Base-by-base conservation (phyloP, 2,888 invertebrate genomes). In the Drosophila koepferae region DNA sequence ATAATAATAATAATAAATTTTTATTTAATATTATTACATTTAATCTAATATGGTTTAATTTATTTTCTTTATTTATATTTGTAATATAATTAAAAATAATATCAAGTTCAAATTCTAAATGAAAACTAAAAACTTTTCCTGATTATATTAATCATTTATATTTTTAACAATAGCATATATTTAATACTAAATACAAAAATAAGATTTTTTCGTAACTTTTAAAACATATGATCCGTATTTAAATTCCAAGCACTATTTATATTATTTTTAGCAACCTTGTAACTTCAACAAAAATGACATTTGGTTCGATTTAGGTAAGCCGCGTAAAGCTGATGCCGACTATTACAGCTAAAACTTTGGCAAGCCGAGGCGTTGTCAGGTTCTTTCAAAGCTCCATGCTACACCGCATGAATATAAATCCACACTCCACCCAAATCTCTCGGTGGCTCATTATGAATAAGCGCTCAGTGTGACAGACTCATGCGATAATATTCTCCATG, bases 361-460 rank as follows among this genome's bases (percentile, higher is more conserved):
- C 8, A 23, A 62, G 3, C 51, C 31, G 12, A 23, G 18, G 12
- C 40, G 55, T 12, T 56, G n/a, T 10, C 14, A 41, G 28, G 41
- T 12, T 28, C 44, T n/a, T 23, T 55, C 36, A 61, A 66, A 69
- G 46, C 44, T 58, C 53, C 40, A 12, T 14, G 34, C 28, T 53
- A 71, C 72, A 68, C 68, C 41, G 48, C 62, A 60, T 80, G 86
- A 61, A 88, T 82, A 73, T 62, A 74, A 88, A 81, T 80, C 65
- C 86, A 23, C 67, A 63, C 34, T 34, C 62, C 7, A 41, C 3
- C 41, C n/a, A n/a, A n/a, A 36, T 55, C 54, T 43, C 49, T 18
- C 46, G 63, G 63, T 46, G 71, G 76, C 76, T 67, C 67, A 78
- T 80, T 76, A 78, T 64, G 54, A 63, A 65, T 60, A 60, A 72